Base-by-base conservation (phyloP, 2,113 vertebrate species). In the Mobula birostris region DNA sequence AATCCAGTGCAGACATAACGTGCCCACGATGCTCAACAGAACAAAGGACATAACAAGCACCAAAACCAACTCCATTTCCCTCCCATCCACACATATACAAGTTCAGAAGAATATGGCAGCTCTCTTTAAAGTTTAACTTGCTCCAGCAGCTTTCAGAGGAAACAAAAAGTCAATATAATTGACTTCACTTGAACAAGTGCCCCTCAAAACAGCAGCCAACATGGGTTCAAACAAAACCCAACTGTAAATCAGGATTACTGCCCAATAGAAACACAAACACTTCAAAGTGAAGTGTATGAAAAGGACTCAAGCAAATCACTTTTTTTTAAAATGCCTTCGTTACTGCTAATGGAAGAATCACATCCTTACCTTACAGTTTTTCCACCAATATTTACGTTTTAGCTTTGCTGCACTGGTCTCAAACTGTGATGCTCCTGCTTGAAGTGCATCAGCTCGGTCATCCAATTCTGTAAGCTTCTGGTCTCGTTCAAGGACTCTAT, bases 381-480 rank as follows among this genome's bases (percentile, higher is more conserved):
- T 98, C 97, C 97, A 98, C 97, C 97, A 98, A 0, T 97, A 98
- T 90, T 98, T 98, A 17, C 97, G 97, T 95, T 97, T 97, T 94
- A 98, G 94, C 95, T 97, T 97, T 95, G 97, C 97, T 0, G 97
- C 97, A 0, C 98, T 99, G 32, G 98, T 99, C 96, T 99, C 99
- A 94, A 99, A 99, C 95, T 99, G 98, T 94, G 99, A 98, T 0
- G 99, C 99, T 82, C 99, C 99, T 0, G 98, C 98, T 96, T 99
- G 98, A 94, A 99, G 97, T 0, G 99, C 99, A 0, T 99, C 99
- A 0, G 98, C 99, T 0, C 99, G 96, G 95, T 99, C 98, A 19
- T 99, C 99, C 94, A 99, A 94, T 94, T 99, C 98, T 0, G 98
- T 98, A 70, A 99, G 97, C 96, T 99, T 99, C 96, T 98, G 97